Conservation (phyloP, 2,797 vertebrate genomes). For the Sebastes taczanowskii region DNA sequence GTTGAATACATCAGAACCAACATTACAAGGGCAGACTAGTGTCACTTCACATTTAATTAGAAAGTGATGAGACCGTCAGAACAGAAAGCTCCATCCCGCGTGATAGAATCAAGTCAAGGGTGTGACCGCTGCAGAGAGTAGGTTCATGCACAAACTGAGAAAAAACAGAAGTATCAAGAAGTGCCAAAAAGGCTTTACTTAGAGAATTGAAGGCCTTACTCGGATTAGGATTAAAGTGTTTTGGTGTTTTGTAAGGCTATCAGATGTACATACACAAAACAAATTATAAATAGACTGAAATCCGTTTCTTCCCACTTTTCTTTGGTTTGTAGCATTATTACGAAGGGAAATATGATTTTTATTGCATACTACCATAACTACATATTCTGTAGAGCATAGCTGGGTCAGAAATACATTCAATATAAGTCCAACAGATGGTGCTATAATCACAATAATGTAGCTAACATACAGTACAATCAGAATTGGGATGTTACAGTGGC, state of each 20-base stretch:
- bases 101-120: neutral
- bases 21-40: neutral
- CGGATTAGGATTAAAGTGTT: neutral
- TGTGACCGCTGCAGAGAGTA: neutral
- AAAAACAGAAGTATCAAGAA: neutral
- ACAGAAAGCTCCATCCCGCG: neutral
- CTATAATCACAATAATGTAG: constrained; percentile 4
- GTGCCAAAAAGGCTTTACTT: too few species aligned
- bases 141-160: neutral
- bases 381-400: neutral
- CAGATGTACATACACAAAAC: neutral
- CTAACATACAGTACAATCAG: neutral
- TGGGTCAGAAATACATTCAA: neutral
- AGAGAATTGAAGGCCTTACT: too few species aligned
- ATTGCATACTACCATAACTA: neutral
- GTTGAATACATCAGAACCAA: neutral
- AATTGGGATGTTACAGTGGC: too few species aligned
- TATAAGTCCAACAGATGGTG: constrained; percentile 46
- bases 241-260: neutral
- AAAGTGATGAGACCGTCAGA: neutral
- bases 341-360: neutral
- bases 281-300: neutral
- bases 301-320: neutral
- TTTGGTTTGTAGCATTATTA: neutral
- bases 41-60: neutral